Evolutionary conservation across 1,140 invertebrate species (phyloP).

Genomic region (Neoseiulus cucumeris): DNA sequence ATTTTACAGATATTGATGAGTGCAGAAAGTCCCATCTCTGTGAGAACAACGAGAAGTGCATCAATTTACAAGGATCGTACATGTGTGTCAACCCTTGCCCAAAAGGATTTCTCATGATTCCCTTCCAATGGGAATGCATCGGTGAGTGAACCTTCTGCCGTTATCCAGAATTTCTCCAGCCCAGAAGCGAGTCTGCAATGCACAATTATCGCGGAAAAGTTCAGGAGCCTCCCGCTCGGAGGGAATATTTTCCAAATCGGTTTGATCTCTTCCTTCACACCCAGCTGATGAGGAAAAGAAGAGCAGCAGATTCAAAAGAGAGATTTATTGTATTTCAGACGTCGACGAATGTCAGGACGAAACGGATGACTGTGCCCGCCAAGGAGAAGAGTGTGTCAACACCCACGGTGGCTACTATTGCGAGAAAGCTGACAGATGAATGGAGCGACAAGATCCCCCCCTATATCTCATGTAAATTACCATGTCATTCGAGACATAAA

Average conservation of each 20-base stretch:
- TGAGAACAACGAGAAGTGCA: background rate
- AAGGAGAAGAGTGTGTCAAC: background rate
- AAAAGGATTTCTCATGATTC: background rate
- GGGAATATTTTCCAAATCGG: background rate
- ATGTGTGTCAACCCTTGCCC: background rate
- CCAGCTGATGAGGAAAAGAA: background rate
- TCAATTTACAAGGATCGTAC: background rate
- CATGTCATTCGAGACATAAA: too few relatives aligned
- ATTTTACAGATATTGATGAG: background rate
- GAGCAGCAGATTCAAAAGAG: background rate
- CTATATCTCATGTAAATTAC: too few relatives aligned
- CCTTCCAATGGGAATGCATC: background rate
- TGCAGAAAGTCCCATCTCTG: background rate
- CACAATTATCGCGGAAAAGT: background rate
- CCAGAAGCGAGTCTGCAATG: background rate
- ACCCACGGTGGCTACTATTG: background rate
- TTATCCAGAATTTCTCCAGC: background rate
- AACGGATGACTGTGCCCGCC: background rate
- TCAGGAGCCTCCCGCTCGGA: background rate
- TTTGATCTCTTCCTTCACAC: background rate
- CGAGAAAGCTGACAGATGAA: background rate
- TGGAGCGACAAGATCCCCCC: too few relatives aligned
- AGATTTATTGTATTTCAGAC: background rate
- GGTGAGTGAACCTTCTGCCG: background rate
- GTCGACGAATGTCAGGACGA: conserved; percentile 2